Percentiles rank a stretch among this genome's conserved stretches.
Conservation (phyloP, 2,888 invertebrate genomes). For the Molorchus minor region DNA sequence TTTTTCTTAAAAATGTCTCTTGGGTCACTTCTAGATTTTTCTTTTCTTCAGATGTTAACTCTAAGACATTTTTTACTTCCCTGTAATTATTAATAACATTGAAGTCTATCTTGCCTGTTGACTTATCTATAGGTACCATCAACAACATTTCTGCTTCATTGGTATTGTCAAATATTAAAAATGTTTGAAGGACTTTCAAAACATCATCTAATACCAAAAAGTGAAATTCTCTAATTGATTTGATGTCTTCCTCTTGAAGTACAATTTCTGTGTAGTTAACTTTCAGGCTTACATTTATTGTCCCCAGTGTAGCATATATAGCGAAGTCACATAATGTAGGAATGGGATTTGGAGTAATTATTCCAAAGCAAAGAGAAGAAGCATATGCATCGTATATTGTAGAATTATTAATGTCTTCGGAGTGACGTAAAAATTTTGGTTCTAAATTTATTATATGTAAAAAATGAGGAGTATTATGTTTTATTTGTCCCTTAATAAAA, state of each 20-base stretch:
- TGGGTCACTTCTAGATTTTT: conserved; percentile 65
- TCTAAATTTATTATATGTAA: conserved; percentile 70
- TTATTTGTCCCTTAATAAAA: conserved; percentile 60
- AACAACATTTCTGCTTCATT: conserved; percentile 62
- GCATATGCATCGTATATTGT: conserved; percentile 67
- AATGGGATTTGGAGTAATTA: conserved; percentile 70
- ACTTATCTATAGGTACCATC: conserved; percentile 62
- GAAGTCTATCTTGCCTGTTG: conserved; percentile 70
- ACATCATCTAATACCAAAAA: conserved; percentile 78
- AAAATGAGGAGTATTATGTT: conserved; percentile 52
- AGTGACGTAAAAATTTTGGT: conserved; percentile 64
- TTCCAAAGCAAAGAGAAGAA: conserved; percentile 68
- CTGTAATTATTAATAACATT: conserved; percentile 64
- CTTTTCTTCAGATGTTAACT: conserved; percentile 65
- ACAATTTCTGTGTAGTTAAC: conserved; percentile 64
- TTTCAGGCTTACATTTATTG: conserved; percentile 65
- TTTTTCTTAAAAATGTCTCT: conserved; percentile 73
- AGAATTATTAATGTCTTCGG: conserved; percentile 64
- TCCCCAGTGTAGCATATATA: conserved; percentile 75
- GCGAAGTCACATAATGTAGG: conserved; percentile 76
- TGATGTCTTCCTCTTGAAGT: conserved; percentile 65
- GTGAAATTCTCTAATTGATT: conserved; percentile 72
- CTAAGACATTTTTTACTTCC: conserved; percentile 59
- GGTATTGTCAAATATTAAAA: conserved; percentile 68
- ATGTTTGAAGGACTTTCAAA: conserved; percentile 69